These are phyloP conservation scores for Heptranchias perlo DNA, from an alignment of 2,113 vertebrate genomes.

Conservation along the genomic window DNA sequence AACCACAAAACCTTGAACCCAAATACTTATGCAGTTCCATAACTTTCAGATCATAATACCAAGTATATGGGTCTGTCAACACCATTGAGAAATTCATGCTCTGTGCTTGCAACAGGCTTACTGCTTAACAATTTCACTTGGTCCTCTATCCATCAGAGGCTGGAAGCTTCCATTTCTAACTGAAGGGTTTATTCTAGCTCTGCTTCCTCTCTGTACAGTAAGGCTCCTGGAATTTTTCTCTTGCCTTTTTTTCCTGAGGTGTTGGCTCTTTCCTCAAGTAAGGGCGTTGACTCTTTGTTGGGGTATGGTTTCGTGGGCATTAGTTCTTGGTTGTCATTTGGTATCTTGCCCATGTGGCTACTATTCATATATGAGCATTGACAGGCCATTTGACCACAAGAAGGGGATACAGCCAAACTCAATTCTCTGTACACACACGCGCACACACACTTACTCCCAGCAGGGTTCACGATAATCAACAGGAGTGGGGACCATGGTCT, in stretches of 20 bases:
- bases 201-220: background rate
- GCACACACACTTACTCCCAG: background rate
- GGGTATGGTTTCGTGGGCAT: background rate
- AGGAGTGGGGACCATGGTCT: background rate
- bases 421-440: background rate
- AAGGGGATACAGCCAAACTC: background rate
- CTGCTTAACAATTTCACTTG: background rate
- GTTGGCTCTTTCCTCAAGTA: background rate
- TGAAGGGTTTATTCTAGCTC: background rate
- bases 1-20: background rate
- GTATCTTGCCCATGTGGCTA: background rate
- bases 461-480: background rate
- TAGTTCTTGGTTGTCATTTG: background rate
- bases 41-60: background rate
- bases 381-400: background rate
- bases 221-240: background rate
- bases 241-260: background rate
- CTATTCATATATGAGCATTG: too few species aligned
- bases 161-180: background rate
- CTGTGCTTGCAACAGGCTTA: background rate
- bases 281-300: background rate
- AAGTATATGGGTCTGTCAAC: background rate
- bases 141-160: background rate
- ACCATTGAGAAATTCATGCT: background rate
- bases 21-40: background rate